Base-by-base conservation (phyloP, 2,113 vertebrate genomes). In the Paramormyrops kingsleyae region DNA sequence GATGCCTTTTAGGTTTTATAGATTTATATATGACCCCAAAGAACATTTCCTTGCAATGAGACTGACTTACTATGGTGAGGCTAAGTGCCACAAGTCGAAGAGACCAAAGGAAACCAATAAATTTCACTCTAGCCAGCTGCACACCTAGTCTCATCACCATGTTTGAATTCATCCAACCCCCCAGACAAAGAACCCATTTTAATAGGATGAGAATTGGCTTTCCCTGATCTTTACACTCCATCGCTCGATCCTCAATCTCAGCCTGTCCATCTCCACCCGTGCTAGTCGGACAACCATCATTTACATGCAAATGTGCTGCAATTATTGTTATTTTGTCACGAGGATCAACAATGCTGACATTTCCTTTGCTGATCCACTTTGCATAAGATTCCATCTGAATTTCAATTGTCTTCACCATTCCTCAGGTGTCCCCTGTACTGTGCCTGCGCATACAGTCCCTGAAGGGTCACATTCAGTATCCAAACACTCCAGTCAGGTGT, bases 311-410 rank as follows among this genome's bases (percentile, higher is more conserved):
- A 53, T 91, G 91, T 19, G 44, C 47, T 0, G 52, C 77, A 92
- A 89, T 80, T 15, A 80, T 53, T 86, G 92, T 90, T 92, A 91
- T 86, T 89, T 89, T 90, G 27, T 90, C 91, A 91, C 92, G 89
- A 17, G 87, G 93, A 93, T 92, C 94, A 94, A 94, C 91, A 92
- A 56, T 15, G 31, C 27, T 21, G n/a, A 21, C 52, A 87, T 49
- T 87, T 53, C 49, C n/a, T 56, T 35, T 87, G 17, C 21, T 35
- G 47, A 31, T 59, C 50, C 31, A 31, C 47, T 5, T 31, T 50
- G 47, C 24, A 50, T 85, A n/a, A 47, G 44, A 50, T n/a, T n/a
- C 44, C 53, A 77, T 83, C 87, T 83, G 17, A 70, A 84, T 70
- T 89, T 83, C 83, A 62, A 84, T 66, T 80, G 27, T n/a, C 74